These are phyloP conservation scores for Zygogramma bicolorata DNA, from an alignment of 2,888 invertebrate species.

Conservation along the genomic window DNA sequence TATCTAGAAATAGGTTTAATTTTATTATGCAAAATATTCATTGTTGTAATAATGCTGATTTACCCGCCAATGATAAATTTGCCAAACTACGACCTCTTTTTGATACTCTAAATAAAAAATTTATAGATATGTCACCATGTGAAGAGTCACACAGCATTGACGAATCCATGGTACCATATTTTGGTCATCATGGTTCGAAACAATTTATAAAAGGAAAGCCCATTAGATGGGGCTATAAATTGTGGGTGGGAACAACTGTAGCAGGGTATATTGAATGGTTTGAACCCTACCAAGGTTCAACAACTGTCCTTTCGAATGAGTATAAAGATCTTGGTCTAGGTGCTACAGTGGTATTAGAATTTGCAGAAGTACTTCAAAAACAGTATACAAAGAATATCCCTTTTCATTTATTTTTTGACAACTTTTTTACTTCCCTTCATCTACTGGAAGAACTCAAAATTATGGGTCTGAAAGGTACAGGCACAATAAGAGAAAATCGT, in stretches of 20 bases:
- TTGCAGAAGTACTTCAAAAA: conserved; percentile 12
- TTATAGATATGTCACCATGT: conserved; percentile 11
- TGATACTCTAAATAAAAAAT: conserved; percentile 22
- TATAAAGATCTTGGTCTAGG: conserved; percentile 18
- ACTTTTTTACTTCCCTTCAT: conserved; percentile 19
- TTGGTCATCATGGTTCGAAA: conserved; percentile 19
- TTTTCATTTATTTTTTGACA: conserved; percentile 22
- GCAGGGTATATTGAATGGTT: no score
- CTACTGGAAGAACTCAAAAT: conserved; percentile 1
- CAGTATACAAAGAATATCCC: not conserved
- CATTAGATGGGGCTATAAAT: conserved; percentile 22
- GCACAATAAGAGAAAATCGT: conserved; percentile 27
- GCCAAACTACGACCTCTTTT: conserved; percentile 21
- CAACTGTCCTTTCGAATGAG: conserved; percentile 6
- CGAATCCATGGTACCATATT: conserved; percentile 23
- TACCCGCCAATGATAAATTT: conserved; percentile 18
- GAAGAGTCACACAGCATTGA: conserved; percentile 12
- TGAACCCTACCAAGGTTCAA: no score
- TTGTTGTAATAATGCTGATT: no score
- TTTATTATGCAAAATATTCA: no score
- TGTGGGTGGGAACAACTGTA: no score
- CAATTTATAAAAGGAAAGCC: conserved; percentile 29
- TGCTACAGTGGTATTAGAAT: conserved; percentile 11
- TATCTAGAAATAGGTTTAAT: conserved; percentile 24
- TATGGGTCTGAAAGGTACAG: conserved; percentile 18